Evolutionary conservation across 2,113 vertebrate species (phyloP).

Genomic region (Limnothrissa miodon): DNA sequence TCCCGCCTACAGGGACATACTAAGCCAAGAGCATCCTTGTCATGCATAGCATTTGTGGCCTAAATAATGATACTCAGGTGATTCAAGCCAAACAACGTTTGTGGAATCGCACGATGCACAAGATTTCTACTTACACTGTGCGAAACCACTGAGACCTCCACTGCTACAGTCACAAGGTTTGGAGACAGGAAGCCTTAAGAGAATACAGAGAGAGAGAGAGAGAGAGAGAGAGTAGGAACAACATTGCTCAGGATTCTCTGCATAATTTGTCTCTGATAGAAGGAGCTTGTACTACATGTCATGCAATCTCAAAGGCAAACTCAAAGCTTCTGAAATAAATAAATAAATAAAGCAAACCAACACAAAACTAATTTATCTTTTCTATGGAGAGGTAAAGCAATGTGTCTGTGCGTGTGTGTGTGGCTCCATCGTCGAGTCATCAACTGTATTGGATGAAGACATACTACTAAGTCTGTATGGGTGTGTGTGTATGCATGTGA

Average conservation of each 20-base stretch:
- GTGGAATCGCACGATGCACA: background rate
- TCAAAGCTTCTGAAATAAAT: conserved; percentile 9
- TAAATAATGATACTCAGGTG: background rate
- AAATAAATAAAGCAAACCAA: conserved; percentile 11
- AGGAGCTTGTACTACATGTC: conserved; percentile 11
- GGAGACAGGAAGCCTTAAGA: conserved; percentile 25
- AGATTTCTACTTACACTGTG: background rate
- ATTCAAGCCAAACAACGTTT: conserved; percentile 4
- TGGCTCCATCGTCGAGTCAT: background rate
- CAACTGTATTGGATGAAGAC: background rate
- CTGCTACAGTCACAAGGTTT: conserved; percentile 19
- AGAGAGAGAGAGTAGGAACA: conserved; percentile 20
- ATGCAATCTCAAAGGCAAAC: conserved; percentile 14
- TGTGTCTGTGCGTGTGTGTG: too few relatives aligned
- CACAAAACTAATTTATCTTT: conserved; percentile 7
- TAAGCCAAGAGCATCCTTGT: background rate
- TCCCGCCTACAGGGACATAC: conserved; percentile 34
- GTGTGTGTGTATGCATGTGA: background rate
- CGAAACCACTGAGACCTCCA: background rate
- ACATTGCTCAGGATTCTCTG: conserved; percentile 28
- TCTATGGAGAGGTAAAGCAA: background rate
- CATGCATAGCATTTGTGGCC: background rate
- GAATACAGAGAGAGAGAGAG: conserved; percentile 29
- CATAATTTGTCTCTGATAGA: conserved; percentile 41
- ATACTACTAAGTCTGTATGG: background rate